Base-by-base conservation (phyloP, 1,140 invertebrate species). In the Micrasema minimum region DNA sequence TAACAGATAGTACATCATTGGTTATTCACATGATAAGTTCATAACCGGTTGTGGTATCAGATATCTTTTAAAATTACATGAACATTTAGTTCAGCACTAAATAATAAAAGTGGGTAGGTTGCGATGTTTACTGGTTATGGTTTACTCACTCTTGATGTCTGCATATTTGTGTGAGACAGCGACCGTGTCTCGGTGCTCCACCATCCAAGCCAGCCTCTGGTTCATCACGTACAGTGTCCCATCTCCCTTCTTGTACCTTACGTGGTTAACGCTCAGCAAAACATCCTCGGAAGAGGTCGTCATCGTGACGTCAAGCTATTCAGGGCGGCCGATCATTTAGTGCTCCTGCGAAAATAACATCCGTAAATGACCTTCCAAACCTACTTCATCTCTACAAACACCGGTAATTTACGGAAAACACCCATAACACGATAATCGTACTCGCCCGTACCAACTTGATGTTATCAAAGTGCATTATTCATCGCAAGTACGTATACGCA, bases 191-290 rank as follows among this genome's bases (percentile, higher is more conserved):
- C 89, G 87, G 78, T 97, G 94, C 77, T 96, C 93, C 41, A 95
- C 87, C 92, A 98, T 98, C 95, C 96, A 99, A 38, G 93, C 96
- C 74, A 99, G 85, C 76, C 96, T 87, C 84, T 96, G 93, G 73
- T 94, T 94, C 95, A 98, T 98, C 37, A 99, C 88, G 82, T 98
- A 99, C 22, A 99, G 85, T 5, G 92, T 95, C 6, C 97, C 97
- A 86, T 98, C 96, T 70, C 94, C 93, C 85, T 99, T 99, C 83
- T 98, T 98, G 79, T 94, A 96, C 68, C 94, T 90, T 20, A 99
- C 96, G 85, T 96, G 89, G 66, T 91, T 90, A 70, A 98, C 91
- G 87, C 96, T 94, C 72, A 97, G 86, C 70, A 98, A 84, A 41
- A 99, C 95, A 84, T 99, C 96, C 87, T 99, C 97, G 12, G 91